These are phyloP conservation scores for Hypotaenidia philippensis DNA, from an alignment of 2,797 vertebrate species.

Conservation along the genomic window DNA sequence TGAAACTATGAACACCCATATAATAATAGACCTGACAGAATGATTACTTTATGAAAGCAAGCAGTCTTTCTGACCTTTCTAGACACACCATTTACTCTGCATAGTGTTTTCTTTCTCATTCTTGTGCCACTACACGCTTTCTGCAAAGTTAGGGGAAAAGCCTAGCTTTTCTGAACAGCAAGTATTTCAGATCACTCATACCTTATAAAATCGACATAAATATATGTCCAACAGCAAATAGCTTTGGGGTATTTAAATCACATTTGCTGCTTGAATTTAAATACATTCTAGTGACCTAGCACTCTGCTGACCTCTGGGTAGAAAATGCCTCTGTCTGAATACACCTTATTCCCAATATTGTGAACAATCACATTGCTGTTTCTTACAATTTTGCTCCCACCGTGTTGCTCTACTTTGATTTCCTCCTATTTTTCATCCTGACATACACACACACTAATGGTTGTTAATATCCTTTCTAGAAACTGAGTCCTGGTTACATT, in stretches of 20 bases:
- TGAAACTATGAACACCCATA: not conserved
- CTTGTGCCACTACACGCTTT: not conserved
- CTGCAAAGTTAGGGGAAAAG: not conserved
- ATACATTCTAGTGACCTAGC: not conserved
- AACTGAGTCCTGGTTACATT: slow-evolving; percentile 62
- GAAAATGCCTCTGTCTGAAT: slow-evolving; percentile 5
- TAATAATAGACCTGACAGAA: not conserved
- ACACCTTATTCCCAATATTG: not conserved
- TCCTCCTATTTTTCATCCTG: slow-evolving; percentile 71
- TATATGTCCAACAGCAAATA: not conserved
- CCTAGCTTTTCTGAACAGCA: not conserved
- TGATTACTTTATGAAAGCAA: not conserved
- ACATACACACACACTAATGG: slow-evolving; percentile 52
- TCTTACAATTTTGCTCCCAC: slow-evolving; percentile 28
- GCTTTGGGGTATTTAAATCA: slow-evolving; percentile 6
- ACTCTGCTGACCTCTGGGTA: not conserved
- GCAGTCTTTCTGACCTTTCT: not conserved
- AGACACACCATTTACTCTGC: not conserved
- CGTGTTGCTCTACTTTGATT: slow-evolving; percentile 52
- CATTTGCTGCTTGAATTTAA: not conserved
- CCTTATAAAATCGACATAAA: not conserved
- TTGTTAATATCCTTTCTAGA: slow-evolving; percentile 75
- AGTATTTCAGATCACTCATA: not conserved
- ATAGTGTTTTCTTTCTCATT: slow-evolving; percentile 8
- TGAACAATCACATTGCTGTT: slow-evolving; percentile 23